These are phyloP conservation scores for Trididemnum miniatum DNA, from an alignment of 23 tunicate genomes.

Conservation along the genomic window DNA sequence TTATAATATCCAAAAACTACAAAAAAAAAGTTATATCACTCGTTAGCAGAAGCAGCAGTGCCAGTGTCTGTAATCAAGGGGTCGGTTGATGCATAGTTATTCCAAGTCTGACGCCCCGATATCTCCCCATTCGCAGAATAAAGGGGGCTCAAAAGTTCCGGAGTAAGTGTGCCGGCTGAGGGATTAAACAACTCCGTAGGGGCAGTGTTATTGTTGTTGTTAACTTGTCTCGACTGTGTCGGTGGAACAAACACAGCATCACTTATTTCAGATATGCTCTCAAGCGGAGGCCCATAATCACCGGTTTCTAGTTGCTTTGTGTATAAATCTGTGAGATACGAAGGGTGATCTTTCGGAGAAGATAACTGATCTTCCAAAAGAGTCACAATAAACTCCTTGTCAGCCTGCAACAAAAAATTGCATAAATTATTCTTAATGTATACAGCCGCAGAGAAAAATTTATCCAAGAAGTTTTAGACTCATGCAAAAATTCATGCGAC, in stretches of 20 bases:
- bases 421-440: background rate
- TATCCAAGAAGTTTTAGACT: too few relatives aligned
- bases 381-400: constrained; percentile 20
- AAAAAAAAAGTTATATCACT: too few relatives aligned
- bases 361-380: constrained; percentile 33
- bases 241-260: background rate
- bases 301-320: constrained; percentile 27
- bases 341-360: constrained; percentile 12
- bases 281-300: constrained; percentile 23
- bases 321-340: background rate
- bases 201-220: constrained; percentile 26
- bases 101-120: background rate
- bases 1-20: too few relatives aligned
- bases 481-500: too few relatives aligned
- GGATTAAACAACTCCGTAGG: constrained; percentile 5
- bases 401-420: constrained; percentile 24
- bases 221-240: constrained; percentile 1
- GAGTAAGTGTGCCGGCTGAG: background rate
- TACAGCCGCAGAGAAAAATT: background rate
- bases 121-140: constrained; percentile 1
- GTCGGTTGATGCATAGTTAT: too few relatives aligned
- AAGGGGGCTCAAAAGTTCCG: constrained; percentile 11
- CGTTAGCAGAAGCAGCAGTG: too few relatives aligned
- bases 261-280: constrained; percentile 32
- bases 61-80: too few relatives aligned